Evolutionary conservation across 1,140 invertebrate genomes (phyloP).

Genomic region (Caenorhabditis tropicalis): DNA sequence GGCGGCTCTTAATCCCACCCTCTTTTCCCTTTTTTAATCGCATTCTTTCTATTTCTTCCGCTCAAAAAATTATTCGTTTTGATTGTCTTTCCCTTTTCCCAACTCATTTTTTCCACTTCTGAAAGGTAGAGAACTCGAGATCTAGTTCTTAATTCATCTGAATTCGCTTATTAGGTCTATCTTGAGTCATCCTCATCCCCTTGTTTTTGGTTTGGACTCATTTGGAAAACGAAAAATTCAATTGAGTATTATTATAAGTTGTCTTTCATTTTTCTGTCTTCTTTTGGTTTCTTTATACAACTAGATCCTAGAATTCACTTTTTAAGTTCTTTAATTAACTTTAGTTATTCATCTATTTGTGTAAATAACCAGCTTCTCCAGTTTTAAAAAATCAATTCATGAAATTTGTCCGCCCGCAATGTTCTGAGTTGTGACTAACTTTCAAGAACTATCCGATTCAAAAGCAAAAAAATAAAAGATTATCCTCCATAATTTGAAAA

Average conservation of each 20-base stretch:
- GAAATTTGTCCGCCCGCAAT: no score
- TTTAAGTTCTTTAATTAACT: no score
- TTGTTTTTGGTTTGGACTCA: neutral
- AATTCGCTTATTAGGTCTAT: neutral
- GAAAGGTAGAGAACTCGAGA: neutral
- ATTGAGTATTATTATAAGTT: neutral
- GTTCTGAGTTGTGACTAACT: neutral
- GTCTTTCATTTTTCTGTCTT: neutral
- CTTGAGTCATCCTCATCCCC: neutral
- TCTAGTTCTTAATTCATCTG: neutral
- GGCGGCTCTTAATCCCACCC: neutral
- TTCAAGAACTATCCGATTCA: no score
- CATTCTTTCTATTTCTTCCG: neutral
- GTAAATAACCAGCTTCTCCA: no score
- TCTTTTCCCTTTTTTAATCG: neutral
- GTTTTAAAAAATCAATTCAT: no score
- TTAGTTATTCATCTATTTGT: no score
- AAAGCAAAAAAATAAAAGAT: no score
- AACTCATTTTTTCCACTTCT: neutral
- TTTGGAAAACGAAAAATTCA: neutral
- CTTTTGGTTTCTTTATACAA: neutral
- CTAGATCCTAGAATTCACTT: neutral
- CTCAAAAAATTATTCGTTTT: conserved; percentile 20
- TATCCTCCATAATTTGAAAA: no score
- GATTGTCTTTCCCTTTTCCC: neutral